Conservation (phyloP, 2,113 vertebrate genomes). For the Nibea coibor region DNA sequence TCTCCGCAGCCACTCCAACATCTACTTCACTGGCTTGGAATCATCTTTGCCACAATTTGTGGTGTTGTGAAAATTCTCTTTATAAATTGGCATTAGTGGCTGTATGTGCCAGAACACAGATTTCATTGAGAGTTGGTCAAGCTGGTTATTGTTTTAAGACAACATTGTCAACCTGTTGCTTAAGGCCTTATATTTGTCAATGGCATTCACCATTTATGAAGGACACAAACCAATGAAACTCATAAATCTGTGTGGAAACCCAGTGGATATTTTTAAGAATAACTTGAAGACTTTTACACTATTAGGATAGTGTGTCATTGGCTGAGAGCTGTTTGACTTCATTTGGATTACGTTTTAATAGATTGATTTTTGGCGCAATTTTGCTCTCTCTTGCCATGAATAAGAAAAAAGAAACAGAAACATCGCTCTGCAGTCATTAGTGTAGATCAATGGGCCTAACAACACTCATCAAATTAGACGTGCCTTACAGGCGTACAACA, state of each 20-base stretch:
- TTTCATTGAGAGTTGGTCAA: too few species aligned
- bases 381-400: not conserved
- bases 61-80: too few species aligned
- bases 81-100: too few species aligned
- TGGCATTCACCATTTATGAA: too few species aligned
- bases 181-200: not conserved
- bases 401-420: not conserved
- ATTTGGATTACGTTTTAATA: not conserved
- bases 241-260: not conserved
- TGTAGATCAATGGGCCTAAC: conserved; percentile 15
- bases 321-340: not conserved
- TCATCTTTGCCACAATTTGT: too few species aligned
- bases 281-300: not conserved
- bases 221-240: too few species aligned
- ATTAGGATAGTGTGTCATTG: not conserved
- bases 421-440: not conserved
- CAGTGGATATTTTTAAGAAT: not conserved
- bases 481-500: not conserved
- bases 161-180: not conserved
- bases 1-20: too few species aligned
- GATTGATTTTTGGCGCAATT: not conserved
- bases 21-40: too few species aligned
- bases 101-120: too few species aligned
- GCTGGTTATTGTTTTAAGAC: not conserved
- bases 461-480: not conserved